Base-by-base conservation (phyloP, 2,797 vertebrate species). In the Esox masquinongy region DNA sequence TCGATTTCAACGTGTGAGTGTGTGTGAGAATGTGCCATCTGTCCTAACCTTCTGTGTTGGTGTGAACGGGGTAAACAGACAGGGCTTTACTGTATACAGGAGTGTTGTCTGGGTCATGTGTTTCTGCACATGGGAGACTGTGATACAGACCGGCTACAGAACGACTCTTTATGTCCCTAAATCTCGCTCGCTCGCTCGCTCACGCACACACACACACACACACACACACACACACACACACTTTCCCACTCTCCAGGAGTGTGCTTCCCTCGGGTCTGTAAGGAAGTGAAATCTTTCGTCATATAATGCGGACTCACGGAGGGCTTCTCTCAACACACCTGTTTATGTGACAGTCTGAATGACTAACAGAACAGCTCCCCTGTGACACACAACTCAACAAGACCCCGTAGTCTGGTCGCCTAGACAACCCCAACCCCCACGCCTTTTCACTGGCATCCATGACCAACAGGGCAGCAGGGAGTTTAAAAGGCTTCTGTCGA, bases 51-150 rank as follows among this genome's bases (percentile, higher is more conserved):
- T 51, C 61, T 66, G 64, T 39, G 31, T 70, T 53, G 74, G 64
- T 47, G 73, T 80, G 76, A 78, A 77, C 56, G 51, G 29, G 53
- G 29, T 61, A 39, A 73, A 82, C 71, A 71, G 68, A 73, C 16
- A 77, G 68, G 68, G 39, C 39, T 43, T 43, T 9, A 71, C 86
- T 88, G 81, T 31, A 88, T 89, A 91, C 89, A 91, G 90, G 5
- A 22, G 80, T 79, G 85, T 82, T 91, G 85, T 88, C 84, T 77
- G 91, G 80, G 75, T 80, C 73, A 83, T 78, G 72, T 85, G 85
- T 85, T 80, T 91, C 87, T 91, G 91, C 85, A 36, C 5, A 56
- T 15, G 17, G 66, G 36, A 36, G 36, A 39, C 29, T 15, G 24
- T 34, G 29, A 66, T 15, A 36, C 34, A 68, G 34, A 43, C 0